Percentiles rank a stretch among this genome's conserved stretches.
These are phyloP conservation scores for Hedya salicella DNA, from an alignment of 2,888 invertebrate species.

Conservation along the genomic window DNA sequence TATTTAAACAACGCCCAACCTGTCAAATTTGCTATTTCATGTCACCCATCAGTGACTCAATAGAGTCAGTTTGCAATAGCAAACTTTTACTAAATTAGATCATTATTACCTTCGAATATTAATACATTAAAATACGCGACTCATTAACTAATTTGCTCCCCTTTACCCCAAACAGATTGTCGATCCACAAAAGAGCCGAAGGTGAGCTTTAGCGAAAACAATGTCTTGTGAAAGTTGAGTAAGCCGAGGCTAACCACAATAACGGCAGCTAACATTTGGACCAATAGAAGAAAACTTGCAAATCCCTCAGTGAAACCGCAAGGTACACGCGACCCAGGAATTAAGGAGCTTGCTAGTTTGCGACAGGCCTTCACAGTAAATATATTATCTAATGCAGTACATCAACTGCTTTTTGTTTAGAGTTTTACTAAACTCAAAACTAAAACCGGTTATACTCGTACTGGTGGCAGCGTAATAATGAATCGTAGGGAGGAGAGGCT, in stretches of 20 bases:
- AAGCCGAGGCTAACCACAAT: conserved; percentile 55
- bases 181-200: conserved; percentile 33
- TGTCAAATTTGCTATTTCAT: too few relatives aligned
- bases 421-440: too few relatives aligned
- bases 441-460: too few relatives aligned
- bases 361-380: conserved; percentile 37
- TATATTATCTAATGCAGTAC: too few relatives aligned
- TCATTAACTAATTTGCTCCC: conserved; percentile 17
- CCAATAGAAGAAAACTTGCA: conserved; percentile 79
- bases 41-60: too few relatives aligned
- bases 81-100: too few relatives aligned
- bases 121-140: not conserved
- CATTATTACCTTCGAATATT: too few relatives aligned
- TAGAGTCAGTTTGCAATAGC: too few relatives aligned
- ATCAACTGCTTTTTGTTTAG: too few relatives aligned
- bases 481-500: too few relatives aligned
- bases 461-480: too few relatives aligned
- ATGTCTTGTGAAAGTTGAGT: conserved; percentile 55
- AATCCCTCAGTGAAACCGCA: conserved; percentile 74
- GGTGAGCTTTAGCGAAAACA: conserved; percentile 46
- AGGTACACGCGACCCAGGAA: conserved; percentile 66
- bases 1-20: too few relatives aligned
- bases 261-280: conserved; percentile 71
- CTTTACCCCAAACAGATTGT: conserved; percentile 26
- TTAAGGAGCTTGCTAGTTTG: conserved; percentile 53